These are phyloP conservation scores for Mormyrops boulengeri DNA, from an alignment of 2,797 vertebrate species.

Conservation along the genomic window DNA sequence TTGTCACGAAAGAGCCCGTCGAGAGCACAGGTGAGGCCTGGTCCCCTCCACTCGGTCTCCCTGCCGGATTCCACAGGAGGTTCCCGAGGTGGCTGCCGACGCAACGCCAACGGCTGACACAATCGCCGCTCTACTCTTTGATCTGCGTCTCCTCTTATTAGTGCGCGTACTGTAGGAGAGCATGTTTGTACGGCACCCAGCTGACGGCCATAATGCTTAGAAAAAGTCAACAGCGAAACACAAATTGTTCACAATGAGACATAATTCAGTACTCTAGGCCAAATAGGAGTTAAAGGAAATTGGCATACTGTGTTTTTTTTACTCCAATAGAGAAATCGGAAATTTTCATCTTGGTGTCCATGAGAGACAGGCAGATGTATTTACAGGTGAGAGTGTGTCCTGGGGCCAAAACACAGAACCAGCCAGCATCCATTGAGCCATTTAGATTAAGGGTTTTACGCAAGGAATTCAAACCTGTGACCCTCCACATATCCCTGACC, in stretches of 20 bases:
- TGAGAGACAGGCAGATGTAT: not conserved
- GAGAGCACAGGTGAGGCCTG: conserved; percentile 11
- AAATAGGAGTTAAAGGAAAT: not conserved
- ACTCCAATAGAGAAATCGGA: not conserved
- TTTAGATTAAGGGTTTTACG: not conserved
- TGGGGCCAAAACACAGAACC: not conserved
- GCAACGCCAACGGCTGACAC: not conserved
- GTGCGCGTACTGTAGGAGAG: not conserved
- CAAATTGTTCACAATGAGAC: not conserved
- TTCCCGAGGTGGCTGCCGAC: no score
- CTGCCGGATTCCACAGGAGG: not conserved
- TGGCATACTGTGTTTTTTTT: not conserved
- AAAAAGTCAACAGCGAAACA: not conserved
- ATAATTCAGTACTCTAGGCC: not conserved
- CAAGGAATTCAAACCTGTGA: not conserved
- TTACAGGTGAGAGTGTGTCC: not conserved
- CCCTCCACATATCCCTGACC: not conserved
- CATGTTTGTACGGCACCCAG: not conserved
- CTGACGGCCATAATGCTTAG: not conserved
- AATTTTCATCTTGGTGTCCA: not conserved
- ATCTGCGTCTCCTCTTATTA: not conserved
- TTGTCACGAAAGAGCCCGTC: not conserved
- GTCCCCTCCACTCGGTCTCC: not conserved
- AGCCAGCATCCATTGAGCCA: not conserved
- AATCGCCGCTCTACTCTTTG: not conserved